Evolutionary conservation across 1,140 invertebrate species (phyloP).

Genomic region (Littorina saxatilis): DNA sequence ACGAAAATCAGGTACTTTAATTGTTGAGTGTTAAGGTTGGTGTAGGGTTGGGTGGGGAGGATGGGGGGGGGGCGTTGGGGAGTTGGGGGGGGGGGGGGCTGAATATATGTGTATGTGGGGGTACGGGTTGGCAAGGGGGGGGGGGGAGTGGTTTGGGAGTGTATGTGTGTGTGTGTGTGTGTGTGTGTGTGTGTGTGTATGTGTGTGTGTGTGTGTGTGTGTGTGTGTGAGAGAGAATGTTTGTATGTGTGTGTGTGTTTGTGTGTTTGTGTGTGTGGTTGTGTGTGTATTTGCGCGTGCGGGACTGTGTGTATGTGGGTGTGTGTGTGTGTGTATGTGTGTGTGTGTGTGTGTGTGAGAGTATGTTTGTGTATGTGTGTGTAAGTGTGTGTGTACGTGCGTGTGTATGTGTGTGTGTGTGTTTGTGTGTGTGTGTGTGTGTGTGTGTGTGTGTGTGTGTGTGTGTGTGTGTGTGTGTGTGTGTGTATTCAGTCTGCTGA

Average conservation of each 20-base stretch:
- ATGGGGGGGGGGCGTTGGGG: neutral
- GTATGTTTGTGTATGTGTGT: slow-evolving; percentile 14
- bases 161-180: no score
- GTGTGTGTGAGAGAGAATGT: no score
- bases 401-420: neutral
- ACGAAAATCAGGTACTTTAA: slow-evolving; percentile 83
- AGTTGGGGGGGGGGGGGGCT: no score
- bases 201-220: no score
- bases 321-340: slow-evolving; percentile 14
- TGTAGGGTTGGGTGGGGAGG: neutral
- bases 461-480: slow-evolving; percentile 29
- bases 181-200: no score
- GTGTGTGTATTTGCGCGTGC: neutral
- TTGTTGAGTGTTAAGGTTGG: neutral
- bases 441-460: slow-evolving; percentile 22
- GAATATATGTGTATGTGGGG: no score
- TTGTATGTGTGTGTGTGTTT: neutral
- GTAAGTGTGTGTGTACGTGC: slow-evolving; percentile 3
- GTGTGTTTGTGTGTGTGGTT: neutral
- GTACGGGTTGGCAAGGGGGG: no score
- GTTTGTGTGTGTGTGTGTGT: slow-evolving; percentile 3
- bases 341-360: slow-evolving; percentile 16
- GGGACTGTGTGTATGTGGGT: no score
- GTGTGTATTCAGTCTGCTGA: neutral
- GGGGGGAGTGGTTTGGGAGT: no score